Percentiles rank a stretch among this genome's conserved stretches.
These are phyloP conservation scores for Helobdella robusta DNA, from an alignment of 2,888 invertebrate genomes.

Conservation along the genomic window DNA sequence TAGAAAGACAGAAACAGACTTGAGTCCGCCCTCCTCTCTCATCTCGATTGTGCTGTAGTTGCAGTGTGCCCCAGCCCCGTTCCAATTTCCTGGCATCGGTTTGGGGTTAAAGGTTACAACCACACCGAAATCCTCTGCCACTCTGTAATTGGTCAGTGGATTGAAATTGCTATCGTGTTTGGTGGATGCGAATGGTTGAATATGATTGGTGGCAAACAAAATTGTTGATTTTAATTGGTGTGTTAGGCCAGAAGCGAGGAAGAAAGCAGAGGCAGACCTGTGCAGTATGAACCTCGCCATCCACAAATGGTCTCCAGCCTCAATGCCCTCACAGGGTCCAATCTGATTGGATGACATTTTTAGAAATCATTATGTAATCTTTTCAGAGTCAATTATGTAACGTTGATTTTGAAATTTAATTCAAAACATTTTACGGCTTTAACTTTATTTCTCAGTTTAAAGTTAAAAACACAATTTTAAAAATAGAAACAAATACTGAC, in stretches of 20 bases:
- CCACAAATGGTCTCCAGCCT: slow-evolving; percentile 54
- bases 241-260: neutral
- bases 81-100: slow-evolving; percentile 52
- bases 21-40: slow-evolving; percentile 57
- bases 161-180: too few species aligned
- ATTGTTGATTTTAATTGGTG: too few species aligned
- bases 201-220: too few species aligned
- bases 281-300: slow-evolving; percentile 52
- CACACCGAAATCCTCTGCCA: slow-evolving; percentile 54
- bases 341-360: slow-evolving; percentile 54
- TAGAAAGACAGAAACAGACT: slow-evolving; percentile 35
- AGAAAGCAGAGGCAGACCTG: slow-evolving; percentile 30
- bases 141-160: slow-evolving; percentile 41
- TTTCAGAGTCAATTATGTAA: too few species aligned
- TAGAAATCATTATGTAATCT: neutral
- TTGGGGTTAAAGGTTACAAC: slow-evolving; percentile 53
- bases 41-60: slow-evolving; percentile 89
- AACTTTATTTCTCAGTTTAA: neutral
- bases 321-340: slow-evolving; percentile 78
- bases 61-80: slow-evolving; percentile 75
- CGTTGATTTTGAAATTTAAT: too few species aligned
- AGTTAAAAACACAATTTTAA: neutral
- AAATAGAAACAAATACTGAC: slow-evolving; percentile 31
- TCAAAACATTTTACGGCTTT: neutral
- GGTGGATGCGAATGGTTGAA: too few species aligned